These are phyloP conservation scores for Xylota segnis DNA, from an alignment of 2,888 invertebrate species.

Conservation along the genomic window DNA sequence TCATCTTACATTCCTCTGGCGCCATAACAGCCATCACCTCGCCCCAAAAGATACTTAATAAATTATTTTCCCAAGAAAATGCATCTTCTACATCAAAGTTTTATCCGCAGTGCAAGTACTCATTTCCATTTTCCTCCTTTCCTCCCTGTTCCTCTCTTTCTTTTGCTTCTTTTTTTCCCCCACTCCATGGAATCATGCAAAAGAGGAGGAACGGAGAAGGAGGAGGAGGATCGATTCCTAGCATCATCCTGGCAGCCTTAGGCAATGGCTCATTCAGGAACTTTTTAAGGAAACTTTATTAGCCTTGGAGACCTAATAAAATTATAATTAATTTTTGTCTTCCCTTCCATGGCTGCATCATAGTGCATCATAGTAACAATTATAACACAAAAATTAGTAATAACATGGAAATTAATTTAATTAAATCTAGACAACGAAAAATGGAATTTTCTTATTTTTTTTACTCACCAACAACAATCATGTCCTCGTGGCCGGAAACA, in stretches of 20 bases:
- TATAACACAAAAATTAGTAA: conserved; percentile 28
- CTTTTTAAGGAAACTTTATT: conserved; percentile 61
- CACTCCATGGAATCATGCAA: conserved; percentile 20
- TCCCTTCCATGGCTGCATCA: not conserved
- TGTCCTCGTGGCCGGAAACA: conserved; percentile 90
- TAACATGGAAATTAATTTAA: conserved; percentile 32
- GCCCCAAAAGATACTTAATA: conserved; percentile 41
- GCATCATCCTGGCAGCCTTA: conserved; percentile 9
- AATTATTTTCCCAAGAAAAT: conserved; percentile 50
- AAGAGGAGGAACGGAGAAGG: not conserved
- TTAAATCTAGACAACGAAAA: conserved; percentile 32
- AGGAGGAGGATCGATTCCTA: conserved; percentile 1
- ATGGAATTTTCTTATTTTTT: not conserved
- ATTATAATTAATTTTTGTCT: conserved; percentile 56
- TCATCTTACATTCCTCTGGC: not conserved
- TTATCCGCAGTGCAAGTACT: conserved; percentile 40
- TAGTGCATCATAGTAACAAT: conserved; percentile 16
- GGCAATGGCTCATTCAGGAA: conserved; percentile 51
- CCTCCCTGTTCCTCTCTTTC: no score
- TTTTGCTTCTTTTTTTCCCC: not conserved
- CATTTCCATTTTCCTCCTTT: conserved; percentile 20
- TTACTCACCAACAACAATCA: conserved; percentile 90
- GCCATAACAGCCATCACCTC: not conserved
- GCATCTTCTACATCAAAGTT: conserved; percentile 53
- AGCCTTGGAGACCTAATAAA: conserved; percentile 61